Conservation (phyloP, 1,140 invertebrate species). For the Hycleus cichorii region DNA sequence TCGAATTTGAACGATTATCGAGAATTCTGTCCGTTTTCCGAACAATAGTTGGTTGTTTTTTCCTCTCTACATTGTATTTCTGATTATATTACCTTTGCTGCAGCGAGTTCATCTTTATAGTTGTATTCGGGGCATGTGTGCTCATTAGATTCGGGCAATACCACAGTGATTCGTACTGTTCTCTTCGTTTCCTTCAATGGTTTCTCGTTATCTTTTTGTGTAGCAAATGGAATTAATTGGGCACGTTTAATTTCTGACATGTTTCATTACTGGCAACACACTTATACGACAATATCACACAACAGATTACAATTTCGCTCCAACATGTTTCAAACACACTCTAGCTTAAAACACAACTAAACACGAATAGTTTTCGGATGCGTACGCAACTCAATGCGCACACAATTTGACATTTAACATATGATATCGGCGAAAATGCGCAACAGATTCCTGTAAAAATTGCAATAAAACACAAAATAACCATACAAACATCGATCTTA, state of each 20-base stretch:
- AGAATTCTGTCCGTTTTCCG: background rate
- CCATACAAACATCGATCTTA: too few species aligned
- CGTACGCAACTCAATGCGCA: slow-evolving; percentile 21
- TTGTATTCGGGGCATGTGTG: slow-evolving; percentile 58
- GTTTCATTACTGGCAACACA: slow-evolving; percentile 33
- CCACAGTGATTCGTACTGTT: slow-evolving; percentile 50
- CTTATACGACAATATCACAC: slow-evolving; percentile 23
- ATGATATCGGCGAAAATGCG: background rate
- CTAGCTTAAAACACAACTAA: slow-evolving; percentile 15
- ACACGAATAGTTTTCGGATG: slow-evolving; percentile 12
- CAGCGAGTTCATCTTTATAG: slow-evolving; percentile 54
- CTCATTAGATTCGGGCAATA: slow-evolving; percentile 56
- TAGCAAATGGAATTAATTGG: slow-evolving; percentile 29
- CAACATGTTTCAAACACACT: slow-evolving; percentile 40
- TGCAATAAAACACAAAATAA: too few species aligned
- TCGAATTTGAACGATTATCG: background rate
- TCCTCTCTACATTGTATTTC: slow-evolving; percentile 39
- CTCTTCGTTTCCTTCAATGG: slow-evolving; percentile 27
- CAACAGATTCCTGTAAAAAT: too few species aligned
- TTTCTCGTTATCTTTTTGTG: slow-evolving; percentile 33
- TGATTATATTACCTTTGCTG: slow-evolving; percentile 50
- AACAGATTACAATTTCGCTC: slow-evolving; percentile 36
- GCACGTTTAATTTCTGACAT: slow-evolving; percentile 40
- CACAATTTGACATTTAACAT: slow-evolving; percentile 14
- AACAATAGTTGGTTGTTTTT: slow-evolving; percentile 18